Evolutionary conservation across 2,113 vertebrate species (phyloP).

Genomic region (Mustelus asterias): DNA sequence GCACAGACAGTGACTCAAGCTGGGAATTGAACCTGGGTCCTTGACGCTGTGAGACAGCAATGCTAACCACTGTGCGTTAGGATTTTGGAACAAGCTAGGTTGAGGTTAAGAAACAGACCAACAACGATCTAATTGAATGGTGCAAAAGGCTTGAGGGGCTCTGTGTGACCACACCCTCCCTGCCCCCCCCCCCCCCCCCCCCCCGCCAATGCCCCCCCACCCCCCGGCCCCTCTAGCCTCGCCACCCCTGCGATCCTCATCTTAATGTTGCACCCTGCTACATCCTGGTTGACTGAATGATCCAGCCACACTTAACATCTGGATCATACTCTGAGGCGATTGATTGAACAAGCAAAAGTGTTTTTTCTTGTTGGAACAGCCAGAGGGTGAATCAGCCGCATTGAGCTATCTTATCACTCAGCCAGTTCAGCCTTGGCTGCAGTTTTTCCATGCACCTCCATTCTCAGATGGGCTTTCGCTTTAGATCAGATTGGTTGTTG

Average conservation of each 20-base stretch:
- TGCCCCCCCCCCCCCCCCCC: no score
- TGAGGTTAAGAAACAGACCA: not conserved
- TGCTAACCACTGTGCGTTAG: no score
- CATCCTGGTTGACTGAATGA: not conserved
- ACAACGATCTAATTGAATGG: not conserved
- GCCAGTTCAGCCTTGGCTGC: not conserved
- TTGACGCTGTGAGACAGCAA: no score
- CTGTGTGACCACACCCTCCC: not conserved
- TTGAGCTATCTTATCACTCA: not conserved
- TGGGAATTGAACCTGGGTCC: no score
- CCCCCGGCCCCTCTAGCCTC: no score
- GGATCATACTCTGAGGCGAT: not conserved
- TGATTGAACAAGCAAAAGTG: not conserved
- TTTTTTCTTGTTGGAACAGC: not conserved
- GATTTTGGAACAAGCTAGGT: no score
- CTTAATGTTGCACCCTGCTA: not conserved
- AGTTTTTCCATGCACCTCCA: not conserved
- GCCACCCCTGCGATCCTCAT: not conserved
- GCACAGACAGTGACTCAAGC: no score
- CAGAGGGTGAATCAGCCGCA: not conserved
- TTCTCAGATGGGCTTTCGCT: not conserved
- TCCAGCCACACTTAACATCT: not conserved
- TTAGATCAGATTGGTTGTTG: not conserved
- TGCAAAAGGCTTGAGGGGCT: not conserved
- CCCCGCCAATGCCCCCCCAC: no score